Evolutionary conservation across 2,113 vertebrate species (phyloP), one percentile per base, ranked within the genome.

Genomic region (Circaetus gallicus): DNA sequence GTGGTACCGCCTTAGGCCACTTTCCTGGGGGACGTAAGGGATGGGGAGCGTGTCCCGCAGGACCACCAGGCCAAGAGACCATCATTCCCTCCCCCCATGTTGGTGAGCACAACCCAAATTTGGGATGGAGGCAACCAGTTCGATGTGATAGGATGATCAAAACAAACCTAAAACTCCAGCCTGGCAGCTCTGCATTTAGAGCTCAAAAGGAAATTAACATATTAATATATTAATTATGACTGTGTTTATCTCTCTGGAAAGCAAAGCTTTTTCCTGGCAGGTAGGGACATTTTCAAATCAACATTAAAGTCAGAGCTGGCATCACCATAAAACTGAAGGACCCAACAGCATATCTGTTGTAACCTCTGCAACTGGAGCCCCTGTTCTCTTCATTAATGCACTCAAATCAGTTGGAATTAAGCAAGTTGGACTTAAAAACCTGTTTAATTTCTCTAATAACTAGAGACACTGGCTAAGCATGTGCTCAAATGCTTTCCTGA

Each of bases 141-240:
- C 12, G 4, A 2, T 31, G 21, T 31, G 53, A 89, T 8, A 6
- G 24, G 36, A 19, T 36, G 17, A 90, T 43, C 49, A 79, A 87
- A 97, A 43, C 17, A 61, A 82, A 67, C 20, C 9, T 28, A 10
- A 16, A 93, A 34, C 16, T 78, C 25, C 77, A 53, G 62, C 43
- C 61, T 69, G 43, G 52, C 43, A 47, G 62, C 34, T 82, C 26
- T 66, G 32, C 9, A 7, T 2, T 82, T 10, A 65, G 40, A 88
- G 16, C 63, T 84, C 28, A 4, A 86, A 82, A 81, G 31, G 18
- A 45, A 91, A 66, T 80, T 83, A 93, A 92, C 92, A n/a, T 38
- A 89, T 86, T 95, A 93, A 92, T 93, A n/a, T 38, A 89, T 86
- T 95, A 94, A 96, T 95, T 88, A 83, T 28, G 49, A 31, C 36